A percentile compares a stretch with the other conserved stretches of the same genome.
These are phyloP conservation scores for Cetonia aurata DNA, from an alignment of 2,888 invertebrate species.

Conservation along the genomic window DNA sequence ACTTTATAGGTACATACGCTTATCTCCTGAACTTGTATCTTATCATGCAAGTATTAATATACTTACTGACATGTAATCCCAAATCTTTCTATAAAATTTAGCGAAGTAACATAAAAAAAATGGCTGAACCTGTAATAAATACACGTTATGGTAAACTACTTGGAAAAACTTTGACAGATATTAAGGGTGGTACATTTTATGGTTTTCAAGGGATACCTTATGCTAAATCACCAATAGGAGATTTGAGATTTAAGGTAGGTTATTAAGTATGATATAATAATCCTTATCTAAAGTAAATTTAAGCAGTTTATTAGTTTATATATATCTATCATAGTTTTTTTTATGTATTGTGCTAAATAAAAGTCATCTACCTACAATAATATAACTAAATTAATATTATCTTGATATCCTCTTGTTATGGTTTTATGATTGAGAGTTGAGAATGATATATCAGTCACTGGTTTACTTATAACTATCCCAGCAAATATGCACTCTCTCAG, in stretches of 20 bases:
- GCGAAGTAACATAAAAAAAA: not conserved
- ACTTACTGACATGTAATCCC: not conserved
- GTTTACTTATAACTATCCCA: too few species aligned
- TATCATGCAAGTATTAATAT: conserved; percentile 13
- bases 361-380: too few species aligned
- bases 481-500: too few species aligned
- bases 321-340: too few species aligned
- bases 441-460: too few species aligned
- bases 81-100: conserved; percentile 1
- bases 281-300: not conserved
- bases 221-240: conserved; percentile 62
- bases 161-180: conserved; percentile 56
- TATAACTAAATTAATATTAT: too few species aligned
- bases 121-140: conserved; percentile 29
- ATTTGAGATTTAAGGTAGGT: conserved; percentile 63
- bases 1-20: not conserved
- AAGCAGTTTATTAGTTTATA: too few species aligned
- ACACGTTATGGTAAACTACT: conserved; percentile 55
- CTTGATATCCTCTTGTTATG: too few species aligned
- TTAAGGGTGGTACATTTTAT: conserved; percentile 56
- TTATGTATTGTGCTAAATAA: too few species aligned
- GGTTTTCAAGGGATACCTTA: conserved; percentile 64
- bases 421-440: too few species aligned
- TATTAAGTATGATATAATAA: not conserved
- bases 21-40: conserved; percentile 7